Conservation (phyloP, 1,140 invertebrate genomes). For the Drosophila repleta region DNA sequence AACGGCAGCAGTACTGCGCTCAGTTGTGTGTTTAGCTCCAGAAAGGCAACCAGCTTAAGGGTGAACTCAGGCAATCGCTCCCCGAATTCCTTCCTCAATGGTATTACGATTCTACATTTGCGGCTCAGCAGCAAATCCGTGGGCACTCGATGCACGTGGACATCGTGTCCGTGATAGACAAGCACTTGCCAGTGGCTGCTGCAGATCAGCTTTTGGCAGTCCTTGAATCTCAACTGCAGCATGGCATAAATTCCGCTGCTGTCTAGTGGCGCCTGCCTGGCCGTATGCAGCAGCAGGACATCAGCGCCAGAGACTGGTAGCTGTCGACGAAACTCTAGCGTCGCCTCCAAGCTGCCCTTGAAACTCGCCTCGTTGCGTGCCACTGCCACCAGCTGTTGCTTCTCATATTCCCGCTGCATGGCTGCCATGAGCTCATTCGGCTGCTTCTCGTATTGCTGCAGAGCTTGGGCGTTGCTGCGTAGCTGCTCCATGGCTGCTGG, state of each 20-base stretch:
- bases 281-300: slow-evolving; percentile 29
- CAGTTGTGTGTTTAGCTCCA: slow-evolving; percentile 46
- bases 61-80: slow-evolving; percentile 44
- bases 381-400: slow-evolving; percentile 65
- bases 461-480: slow-evolving; percentile 29
- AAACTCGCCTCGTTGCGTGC: slow-evolving; percentile 24
- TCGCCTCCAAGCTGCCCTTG: slow-evolving; percentile 10
- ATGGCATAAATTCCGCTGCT: slow-evolving; percentile 40
- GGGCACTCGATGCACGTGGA: slow-evolving; percentile 44
- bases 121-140: slow-evolving; percentile 39
- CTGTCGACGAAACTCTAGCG: slow-evolving; percentile 38
- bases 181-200: slow-evolving; percentile 56
- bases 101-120: slow-evolving; percentile 42
- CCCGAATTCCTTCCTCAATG: slow-evolving; percentile 35
- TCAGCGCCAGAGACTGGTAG: slow-evolving; percentile 36
- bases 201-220: slow-evolving; percentile 19
- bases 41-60: slow-evolving; percentile 45
- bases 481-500: slow-evolving; percentile 38
- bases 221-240: slow-evolving; percentile 28
- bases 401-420: slow-evolving; percentile 57
- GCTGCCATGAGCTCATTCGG: slow-evolving; percentile 39
- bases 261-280: background rate
- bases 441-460: slow-evolving; percentile 45
- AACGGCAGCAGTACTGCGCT: slow-evolving; percentile 54
- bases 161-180: slow-evolving; percentile 28